Percentiles rank a stretch among this genome's conserved stretches.
phyloP scores from a whole-genome alignment of 2,113 vertebrate species.

The Macquaria australasica region DNA sequence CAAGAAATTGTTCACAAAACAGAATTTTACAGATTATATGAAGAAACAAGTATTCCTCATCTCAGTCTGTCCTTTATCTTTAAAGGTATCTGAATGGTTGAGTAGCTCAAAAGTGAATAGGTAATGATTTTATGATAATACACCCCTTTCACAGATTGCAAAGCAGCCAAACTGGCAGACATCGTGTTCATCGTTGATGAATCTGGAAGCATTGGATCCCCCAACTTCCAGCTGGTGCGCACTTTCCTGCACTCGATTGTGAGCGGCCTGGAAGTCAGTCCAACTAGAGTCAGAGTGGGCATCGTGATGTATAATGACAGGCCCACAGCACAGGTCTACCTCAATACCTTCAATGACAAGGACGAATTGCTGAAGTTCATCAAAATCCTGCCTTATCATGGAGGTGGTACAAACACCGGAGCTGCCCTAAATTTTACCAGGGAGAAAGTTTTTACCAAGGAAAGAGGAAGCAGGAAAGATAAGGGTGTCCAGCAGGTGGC shows the following conservation, averaged over 20 bases:
- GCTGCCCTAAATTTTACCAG: constrained; percentile 83
- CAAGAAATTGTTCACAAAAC: background rate
- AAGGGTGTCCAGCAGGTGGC: constrained; percentile 85
- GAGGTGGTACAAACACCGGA: constrained; percentile 80
- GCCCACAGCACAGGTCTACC: constrained; percentile 78
- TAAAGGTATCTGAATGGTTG: background rate
- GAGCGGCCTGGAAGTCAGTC: constrained; percentile 73
- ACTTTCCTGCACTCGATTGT: constrained; percentile 84
- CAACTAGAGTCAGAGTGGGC: constrained; percentile 79
- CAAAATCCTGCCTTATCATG: constrained; percentile 83
- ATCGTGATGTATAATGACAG: constrained; percentile 82
- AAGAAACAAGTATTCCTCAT: background rate
- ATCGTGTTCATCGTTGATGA: constrained; percentile 89
- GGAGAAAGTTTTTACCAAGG: constrained; percentile 74
- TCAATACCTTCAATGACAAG: constrained; percentile 82
- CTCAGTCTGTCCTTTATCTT: background rate
- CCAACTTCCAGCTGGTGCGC: constrained; percentile 83
- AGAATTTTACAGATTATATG: background rate
- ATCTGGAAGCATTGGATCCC: constrained; percentile 74
- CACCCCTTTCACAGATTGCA: constrained; percentile 83
- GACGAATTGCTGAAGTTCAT: constrained; percentile 82
- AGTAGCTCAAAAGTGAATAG: background rate
- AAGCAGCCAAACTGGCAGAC: constrained; percentile 81
- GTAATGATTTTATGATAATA: background rate
- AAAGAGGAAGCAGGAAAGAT: constrained; percentile 78